Base-by-base conservation (phyloP, 2,888 invertebrate genomes). In the Crepidodera aurea region DNA sequence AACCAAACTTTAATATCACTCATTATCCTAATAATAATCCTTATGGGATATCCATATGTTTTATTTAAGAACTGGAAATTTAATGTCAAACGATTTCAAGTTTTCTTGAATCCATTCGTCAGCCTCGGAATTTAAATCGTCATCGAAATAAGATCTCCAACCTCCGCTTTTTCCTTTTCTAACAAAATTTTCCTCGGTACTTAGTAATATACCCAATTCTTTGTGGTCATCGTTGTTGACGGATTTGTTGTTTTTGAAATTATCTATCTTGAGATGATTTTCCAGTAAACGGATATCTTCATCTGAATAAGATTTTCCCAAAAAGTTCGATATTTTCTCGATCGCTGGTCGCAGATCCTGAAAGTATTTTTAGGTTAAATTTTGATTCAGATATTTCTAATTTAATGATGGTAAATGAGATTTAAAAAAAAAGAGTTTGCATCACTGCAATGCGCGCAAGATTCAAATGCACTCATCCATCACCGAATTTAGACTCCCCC, bases 181-280 rank as follows among this genome's bases (percentile, higher is more conserved):
- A 0, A 92, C 87, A 73, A 92, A 92, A 1, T 81, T 82, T 55
- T 86, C 84, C 73, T 87, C 88, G 1, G 84, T 84, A 0, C 82
- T 77, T 48, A 83, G 83, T 1, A 86, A 78, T 8, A 92, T 83
- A 1, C 88, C 88, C 2, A 89, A 82, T 0, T 85, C 84, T 69
- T 83, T 84, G 75, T 90, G 83, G 50, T 87, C 84, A 61, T 88
- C 86, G 51, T 84, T 77, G 76, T 96, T 95, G 0, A 94, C 90
- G 4, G 90, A 88, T 48, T 88, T 86, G 81, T 96, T 96, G 10
- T 87, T 84, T 68, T 90, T 89, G 82, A 97, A 96, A 77, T 88
- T 91, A 7, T 89, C 85, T 66, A 97, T 92, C 73, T 88, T 86
- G 62, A 96, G 86, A 77, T 95, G 92, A 5, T 89, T 80, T 7